phyloP scores from a whole-genome alignment of 2,113 vertebrate species.

The Porphyrio hochstetteri region DNA sequence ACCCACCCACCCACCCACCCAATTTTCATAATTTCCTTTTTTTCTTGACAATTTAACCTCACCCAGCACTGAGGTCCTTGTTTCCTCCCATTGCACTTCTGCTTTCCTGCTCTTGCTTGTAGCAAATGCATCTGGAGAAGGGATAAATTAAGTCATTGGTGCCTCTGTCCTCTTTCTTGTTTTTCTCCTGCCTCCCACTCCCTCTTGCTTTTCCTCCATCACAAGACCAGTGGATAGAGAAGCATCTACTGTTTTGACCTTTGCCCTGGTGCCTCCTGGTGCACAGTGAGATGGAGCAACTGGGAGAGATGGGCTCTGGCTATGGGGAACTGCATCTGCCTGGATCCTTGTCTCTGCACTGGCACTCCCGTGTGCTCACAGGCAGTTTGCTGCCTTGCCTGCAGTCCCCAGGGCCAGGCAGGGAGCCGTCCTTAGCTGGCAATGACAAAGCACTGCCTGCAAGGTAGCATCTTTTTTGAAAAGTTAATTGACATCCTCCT shows the following conservation, averaged over 20 bases:
- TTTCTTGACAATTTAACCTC: neutral
- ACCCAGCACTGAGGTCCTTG: neutral
- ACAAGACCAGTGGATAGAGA: neutral
- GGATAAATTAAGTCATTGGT: neutral
- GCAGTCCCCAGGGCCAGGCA: neutral
- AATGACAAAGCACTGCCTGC: neutral
- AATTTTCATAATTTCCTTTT: neutral
- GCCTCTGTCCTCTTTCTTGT: neutral
- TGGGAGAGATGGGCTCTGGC: neutral
- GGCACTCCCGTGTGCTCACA: fast-evolving
- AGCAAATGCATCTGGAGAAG: neutral
- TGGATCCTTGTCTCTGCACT: neutral
- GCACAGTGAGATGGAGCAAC: fast-evolving
- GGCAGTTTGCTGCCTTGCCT: neutral
- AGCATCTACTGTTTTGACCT: neutral
- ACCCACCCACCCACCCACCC: too few relatives aligned
- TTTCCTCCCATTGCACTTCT: neutral
- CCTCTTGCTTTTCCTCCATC: neutral
- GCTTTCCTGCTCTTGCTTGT: neutral
- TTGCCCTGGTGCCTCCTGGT: neutral
- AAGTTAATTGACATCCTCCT: neutral
- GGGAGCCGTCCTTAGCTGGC: neutral
- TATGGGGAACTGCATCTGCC: fast-evolving
- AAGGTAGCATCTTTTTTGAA: neutral
- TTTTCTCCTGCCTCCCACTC: neutral